Base-by-base conservation (phyloP, 2,113 vertebrate genomes). In the Ptilorrhoa leucosticta region DNA sequence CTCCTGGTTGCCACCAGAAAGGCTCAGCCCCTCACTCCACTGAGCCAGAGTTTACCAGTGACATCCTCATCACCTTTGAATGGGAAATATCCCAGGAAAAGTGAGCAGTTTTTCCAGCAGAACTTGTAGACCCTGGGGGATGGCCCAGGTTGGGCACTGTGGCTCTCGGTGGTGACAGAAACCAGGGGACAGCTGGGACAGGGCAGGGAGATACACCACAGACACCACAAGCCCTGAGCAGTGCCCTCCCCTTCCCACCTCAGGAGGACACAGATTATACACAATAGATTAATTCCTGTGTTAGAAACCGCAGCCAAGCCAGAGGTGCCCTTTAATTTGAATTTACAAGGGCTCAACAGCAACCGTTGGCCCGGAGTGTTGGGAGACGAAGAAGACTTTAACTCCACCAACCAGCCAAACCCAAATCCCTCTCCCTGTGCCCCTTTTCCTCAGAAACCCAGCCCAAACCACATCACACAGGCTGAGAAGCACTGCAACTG, bases 351-450 rank as follows among this genome's bases (percentile, higher is more conserved):
- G 18, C 1, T 3, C 33, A 28, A n/a, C 8, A 71, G 35, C 53
- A 63, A 45, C 20, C 0, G 0, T 54, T 0, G 0, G n/a, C 37
- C 3, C 0, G 1, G 50, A 50, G 56, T 5, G 3, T 22, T 64
- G 1, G 10, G 53, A 86, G 33, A 33, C 5, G 2, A 45, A 39
- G 9, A 65, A 61, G 31, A 39, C 2, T 7, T n/a, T 6, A 56
- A 61, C 73, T 85, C 60, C 86, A 60, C 40, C 61, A 14, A 28
- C 13, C 13, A 9, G 44, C 42, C 71, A 63, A 39, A 53, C 7
- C 40, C 54, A 61, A 47, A 44, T 27, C 57, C 47, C 61, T 87
- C 47, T 93, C 71, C 40, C 68, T 20, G 68, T 45, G 51, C 72
- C 66, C 47, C 75, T 72, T 75, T 50, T 69, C 69, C 66, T 72